Conservation (phyloP, 2,113 vertebrate species). For the Oreocharis arfaki region DNA sequence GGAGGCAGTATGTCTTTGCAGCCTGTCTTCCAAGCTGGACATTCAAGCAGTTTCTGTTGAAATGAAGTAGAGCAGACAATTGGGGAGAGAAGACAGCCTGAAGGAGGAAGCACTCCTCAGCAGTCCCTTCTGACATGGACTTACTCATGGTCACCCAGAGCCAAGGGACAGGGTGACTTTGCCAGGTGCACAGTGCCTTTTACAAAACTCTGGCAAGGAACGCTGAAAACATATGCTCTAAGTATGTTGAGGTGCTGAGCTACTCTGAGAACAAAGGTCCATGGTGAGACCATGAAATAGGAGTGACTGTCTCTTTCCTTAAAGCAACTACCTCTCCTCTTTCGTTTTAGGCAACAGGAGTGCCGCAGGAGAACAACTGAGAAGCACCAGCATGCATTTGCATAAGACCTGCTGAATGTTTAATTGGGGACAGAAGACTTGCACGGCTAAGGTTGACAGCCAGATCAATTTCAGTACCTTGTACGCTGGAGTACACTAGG, state of each 20-base stretch:
- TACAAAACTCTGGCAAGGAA: background rate
- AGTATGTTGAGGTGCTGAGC: background rate
- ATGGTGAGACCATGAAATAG: background rate
- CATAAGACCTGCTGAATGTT: conserved; percentile 20
- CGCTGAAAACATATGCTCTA: background rate
- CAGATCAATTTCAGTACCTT: conserved; percentile 9
- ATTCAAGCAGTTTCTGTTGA: background rate
- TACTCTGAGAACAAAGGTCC: background rate
- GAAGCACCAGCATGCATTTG: background rate
- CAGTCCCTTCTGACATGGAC: background rate
- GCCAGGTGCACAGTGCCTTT: background rate
- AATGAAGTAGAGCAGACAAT: background rate
- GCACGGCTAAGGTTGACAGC: background rate
- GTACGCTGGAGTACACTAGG: background rate
- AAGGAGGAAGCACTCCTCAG: background rate
- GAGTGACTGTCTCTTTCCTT: background rate
- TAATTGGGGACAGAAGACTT: background rate
- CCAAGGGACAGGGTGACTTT: background rate
- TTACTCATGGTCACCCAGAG: background rate
- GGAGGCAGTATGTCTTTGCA: background rate
- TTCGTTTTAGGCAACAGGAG: conserved; percentile 71
- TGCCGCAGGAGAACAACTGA: conserved; percentile 92
- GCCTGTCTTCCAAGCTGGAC: background rate
- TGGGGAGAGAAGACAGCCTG: rapidly evolving
- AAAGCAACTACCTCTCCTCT: background rate